A percentile compares a stretch with the other conserved stretches of the same genome.
Evolutionary conservation across 1,140 invertebrate genomes (phyloP).

Genomic region (Chelonus insularis): DNA sequence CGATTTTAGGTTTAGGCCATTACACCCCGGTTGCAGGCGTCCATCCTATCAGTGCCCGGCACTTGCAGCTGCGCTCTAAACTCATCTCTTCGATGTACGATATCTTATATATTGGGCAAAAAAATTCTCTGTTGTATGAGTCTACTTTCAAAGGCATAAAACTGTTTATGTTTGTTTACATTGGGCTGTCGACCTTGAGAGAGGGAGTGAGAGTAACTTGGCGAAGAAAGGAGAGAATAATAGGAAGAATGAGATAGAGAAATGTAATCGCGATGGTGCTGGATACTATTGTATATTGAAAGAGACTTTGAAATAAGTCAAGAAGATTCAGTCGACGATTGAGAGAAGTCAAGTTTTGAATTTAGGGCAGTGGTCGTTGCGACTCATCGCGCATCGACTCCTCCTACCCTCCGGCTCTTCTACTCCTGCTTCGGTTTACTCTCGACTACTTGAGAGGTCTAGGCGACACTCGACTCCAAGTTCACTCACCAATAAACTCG

Average conservation of each 20-base stretch:
- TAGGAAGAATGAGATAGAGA: neutral
- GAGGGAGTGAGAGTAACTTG: no score
- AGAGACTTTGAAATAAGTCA: neutral
- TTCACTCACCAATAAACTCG: conserved; percentile 30
- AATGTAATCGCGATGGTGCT: neutral
- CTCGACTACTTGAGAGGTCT: conserved; percentile 23
- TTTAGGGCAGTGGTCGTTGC: conserved; percentile 25
- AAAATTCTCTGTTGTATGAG: neutral
- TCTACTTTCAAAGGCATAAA: neutral
- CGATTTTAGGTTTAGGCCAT: conserved; percentile 49
- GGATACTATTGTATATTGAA: neutral
- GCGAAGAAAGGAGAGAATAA: no score
- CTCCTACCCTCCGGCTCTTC: neutral
- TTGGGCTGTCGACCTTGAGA: no score
- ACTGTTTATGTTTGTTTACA: neutral
- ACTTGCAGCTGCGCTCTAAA: conserved; percentile 35
- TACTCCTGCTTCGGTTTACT: neutral
- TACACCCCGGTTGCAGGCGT: conserved; percentile 33
- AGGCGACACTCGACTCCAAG: conserved; percentile 29
- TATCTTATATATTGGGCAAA: conserved; percentile 3
- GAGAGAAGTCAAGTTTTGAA: conserved; percentile 16
- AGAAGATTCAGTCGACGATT: neutral
- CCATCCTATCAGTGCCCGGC: conserved; percentile 30
- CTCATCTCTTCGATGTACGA: conserved; percentile 4
- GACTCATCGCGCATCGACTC: conserved; percentile 22